These are phyloP conservation scores for Sipha flava DNA, from an alignment of 1,140 invertebrate species.

Conservation along the genomic window DNA sequence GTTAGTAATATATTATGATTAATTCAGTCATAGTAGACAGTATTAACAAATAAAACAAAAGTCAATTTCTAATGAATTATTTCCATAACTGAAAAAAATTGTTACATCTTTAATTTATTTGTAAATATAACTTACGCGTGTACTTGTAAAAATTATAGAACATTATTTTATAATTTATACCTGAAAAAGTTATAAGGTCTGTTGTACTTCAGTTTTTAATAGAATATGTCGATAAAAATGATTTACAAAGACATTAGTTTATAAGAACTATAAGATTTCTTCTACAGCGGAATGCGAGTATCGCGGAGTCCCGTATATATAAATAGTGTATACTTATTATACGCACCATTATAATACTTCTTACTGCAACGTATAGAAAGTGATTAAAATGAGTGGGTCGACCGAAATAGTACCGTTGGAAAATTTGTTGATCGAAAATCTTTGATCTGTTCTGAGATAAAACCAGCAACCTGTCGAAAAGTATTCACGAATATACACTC, in stretches of 20 bases:
- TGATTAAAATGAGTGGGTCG: neutral
- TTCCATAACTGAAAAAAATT: no score
- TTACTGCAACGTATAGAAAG: neutral
- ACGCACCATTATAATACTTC: no score
- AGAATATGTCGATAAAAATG: neutral
- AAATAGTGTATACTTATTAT: neutral
- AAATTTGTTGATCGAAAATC: constrained; percentile 1
- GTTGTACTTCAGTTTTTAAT: neutral
- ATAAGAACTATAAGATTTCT: neutral
- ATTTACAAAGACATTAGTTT: neutral
- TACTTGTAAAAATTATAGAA: no score
- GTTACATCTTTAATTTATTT: no score
- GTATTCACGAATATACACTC: no score
- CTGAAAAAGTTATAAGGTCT: no score
- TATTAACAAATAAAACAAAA: no score
- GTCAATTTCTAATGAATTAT: no score
- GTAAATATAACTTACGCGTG: no score
- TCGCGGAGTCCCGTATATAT: neutral
- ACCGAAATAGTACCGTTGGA: constrained; percentile 8
- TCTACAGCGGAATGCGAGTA: neutral
- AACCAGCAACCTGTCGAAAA: neutral
- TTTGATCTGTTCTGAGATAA: neutral
- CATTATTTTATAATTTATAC: no score
- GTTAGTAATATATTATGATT: no score
- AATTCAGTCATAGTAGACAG: no score